Percentiles rank a stretch among this genome's conserved stretches.
These are phyloP conservation scores for Limnephilus auricula DNA, from an alignment of 2,888 invertebrate species.

Conservation along the genomic window DNA sequence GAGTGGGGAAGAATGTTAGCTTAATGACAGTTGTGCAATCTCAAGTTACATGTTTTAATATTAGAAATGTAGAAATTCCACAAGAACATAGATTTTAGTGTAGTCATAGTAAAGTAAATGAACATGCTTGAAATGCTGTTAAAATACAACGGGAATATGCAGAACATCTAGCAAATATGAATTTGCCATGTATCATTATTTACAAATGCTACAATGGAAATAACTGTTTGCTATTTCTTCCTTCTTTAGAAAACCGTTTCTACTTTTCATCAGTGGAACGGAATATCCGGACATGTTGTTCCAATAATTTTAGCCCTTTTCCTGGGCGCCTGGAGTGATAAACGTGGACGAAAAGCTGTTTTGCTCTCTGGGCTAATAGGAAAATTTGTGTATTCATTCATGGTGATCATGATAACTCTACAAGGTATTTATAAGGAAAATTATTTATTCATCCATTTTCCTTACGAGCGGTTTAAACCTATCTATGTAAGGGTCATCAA, in stretches of 20 bases:
- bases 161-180: background rate
- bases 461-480: background rate
- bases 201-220: background rate
- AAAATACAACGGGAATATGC: background rate
- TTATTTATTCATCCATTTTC: background rate
- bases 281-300: constrained; percentile 84
- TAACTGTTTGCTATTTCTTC: background rate
- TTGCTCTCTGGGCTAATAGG: constrained; percentile 85
- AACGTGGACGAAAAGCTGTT: constrained; percentile 86
- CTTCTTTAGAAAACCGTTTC: constrained; percentile 81
- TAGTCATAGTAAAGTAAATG: background rate
- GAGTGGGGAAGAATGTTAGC: background rate
- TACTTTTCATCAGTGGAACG: constrained; percentile 87
- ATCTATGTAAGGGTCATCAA: background rate
- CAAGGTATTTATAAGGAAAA: constrained; percentile 71
- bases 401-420: constrained; percentile 84
- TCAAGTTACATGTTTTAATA: background rate
- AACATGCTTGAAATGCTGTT: background rate
- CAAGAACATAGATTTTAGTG: background rate
- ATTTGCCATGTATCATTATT: background rate
- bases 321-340: constrained; percentile 90
- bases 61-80: background rate
- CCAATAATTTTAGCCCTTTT: constrained; percentile 88
- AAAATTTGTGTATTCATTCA: constrained; percentile 85
- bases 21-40: background rate